Evolutionary conservation across 2,113 vertebrate species (phyloP), one percentile per base, ranked within the genome.

Genomic region (Maccullochella peelii): DNA sequence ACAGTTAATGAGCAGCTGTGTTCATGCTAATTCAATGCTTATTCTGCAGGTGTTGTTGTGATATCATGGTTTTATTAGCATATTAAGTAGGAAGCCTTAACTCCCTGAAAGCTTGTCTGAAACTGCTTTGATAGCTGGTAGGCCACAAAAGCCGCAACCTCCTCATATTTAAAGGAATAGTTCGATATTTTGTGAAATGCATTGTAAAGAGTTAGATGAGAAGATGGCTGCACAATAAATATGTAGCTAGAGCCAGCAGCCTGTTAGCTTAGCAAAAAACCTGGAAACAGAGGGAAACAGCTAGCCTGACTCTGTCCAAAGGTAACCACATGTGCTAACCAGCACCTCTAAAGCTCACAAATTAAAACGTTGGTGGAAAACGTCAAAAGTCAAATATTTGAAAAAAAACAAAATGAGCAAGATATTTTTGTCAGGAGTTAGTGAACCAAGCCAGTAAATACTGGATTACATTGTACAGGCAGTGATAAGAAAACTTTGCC

Each of bases 1-100:
- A 79, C 52, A 80, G 50, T 52, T 90, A 90, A 88, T 89, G 86
- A 88, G 76, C 85, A 86, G 86, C 85, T 91, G 73, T 79, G 73
- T 83, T 88, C 73, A 49, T 1, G n/a, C 33, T 82, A 70, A 86
- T 82, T n/a, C n/a, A n/a, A n/a, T 63, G 47, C 61, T 82, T 73
- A 84, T 84, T 77, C 55, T 85, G 58, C 73, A 87, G 86, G 72
- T 85, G 58, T 62, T 83, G 74, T 73, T 83, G 82, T 72, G 80
- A 81, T 68, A n/a, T 63, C 12, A 11, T 18, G 66, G 36, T 80
- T 78, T 52, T 68, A 76, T 87, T 74, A 83, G 71, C 83, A 90
- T 76, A 65, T 67, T 27, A 67, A 86, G 42, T 30, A 52, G 65
- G 50, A 77, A 68, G 62, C 6, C 18, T 66, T 23, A 52, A 30